These are phyloP conservation scores for Rostratula benghalensis DNA, from an alignment of 2,113 vertebrate genomes.

Conservation along the genomic window DNA sequence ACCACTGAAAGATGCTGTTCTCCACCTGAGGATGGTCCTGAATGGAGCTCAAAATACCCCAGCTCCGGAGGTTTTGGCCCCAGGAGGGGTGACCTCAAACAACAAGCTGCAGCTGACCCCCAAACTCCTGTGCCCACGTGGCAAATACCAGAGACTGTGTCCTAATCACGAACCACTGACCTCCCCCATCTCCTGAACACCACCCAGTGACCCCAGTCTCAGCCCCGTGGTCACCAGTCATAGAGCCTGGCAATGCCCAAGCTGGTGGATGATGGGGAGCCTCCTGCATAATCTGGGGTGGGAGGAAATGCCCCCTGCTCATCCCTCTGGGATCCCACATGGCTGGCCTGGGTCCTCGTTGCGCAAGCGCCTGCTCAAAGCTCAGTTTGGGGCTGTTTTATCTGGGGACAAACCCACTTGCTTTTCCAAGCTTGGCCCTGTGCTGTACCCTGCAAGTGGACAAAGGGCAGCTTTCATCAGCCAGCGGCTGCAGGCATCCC, in stretches of 20 bases:
- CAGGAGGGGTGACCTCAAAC: fast-evolving
- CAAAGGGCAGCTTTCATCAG: slow-evolving; percentile 64
- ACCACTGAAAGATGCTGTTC: neutral
- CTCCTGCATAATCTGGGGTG: fast-evolving
- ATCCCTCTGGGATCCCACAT: neutral
- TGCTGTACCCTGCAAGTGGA: neutral
- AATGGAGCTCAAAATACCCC: fast-evolving
- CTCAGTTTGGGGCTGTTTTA: slow-evolving; percentile 26
- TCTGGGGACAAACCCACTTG: slow-evolving; percentile 5
- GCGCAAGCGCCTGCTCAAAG: neutral
- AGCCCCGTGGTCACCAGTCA: fast-evolving
- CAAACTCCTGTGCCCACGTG: neutral
- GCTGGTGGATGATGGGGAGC: neutral
- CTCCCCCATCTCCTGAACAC: neutral
- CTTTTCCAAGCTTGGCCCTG: slow-evolving; percentile 16
- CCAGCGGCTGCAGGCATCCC: neutral
- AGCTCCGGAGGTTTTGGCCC: neutral
- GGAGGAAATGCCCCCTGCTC: neutral
- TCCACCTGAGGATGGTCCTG: neutral
- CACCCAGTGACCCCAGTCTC: neutral
- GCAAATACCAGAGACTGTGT: neutral
- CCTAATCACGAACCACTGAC: fast-evolving
- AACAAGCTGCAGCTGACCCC: neutral
- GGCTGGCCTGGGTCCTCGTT: neutral
- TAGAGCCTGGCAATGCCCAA: fast-evolving